Base-by-base conservation (phyloP, 2,113 vertebrate genomes). In the Ctenodactylus gundi region DNA sequence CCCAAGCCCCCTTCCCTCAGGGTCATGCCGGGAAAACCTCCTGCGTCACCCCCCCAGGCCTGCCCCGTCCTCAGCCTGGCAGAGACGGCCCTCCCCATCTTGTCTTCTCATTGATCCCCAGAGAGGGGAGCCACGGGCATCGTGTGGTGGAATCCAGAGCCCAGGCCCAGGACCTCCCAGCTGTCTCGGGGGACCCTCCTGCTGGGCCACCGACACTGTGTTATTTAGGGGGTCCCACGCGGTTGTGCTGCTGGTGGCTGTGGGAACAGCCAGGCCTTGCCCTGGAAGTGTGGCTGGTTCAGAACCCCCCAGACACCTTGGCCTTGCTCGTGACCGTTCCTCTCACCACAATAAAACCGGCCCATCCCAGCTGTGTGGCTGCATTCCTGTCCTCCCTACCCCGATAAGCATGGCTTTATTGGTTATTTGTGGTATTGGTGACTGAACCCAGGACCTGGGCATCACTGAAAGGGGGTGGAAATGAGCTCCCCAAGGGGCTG, bases 291-390 rank as follows among this genome's bases (percentile, higher is more conserved):
- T 18, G 58, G 60, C 75, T 75, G 86, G 7, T 89, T 34, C 53
- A 39, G 92, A 80, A 29, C 44, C 78, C 49, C 62, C 49, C 83
- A 7, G 34, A n/a, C 4, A 1, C 76, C 39, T 55, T 64, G 77
- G 53, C 60, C 44, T 91, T 73, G 31, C 78, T 62, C 0, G 1
- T 6, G n/a, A 31, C 13, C 29, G 13, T 91, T 58, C n/a, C 65
- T 53, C 55, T 60, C 18, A 62, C 39, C 62, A 76, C 70, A 97
- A 97, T 97, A 97, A 97, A 96, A 77, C 82, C 53, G 27, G 81
- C 72, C 49, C 34, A 70, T 15, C 57, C 27, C 31, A 67, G 55
- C 44, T 68, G 44, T 15, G 58, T 31, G 39, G 44, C 57, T 53
- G 49, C 1, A 27, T n/a, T 88, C 96, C 29, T 93, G 36, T 81